Evolutionary conservation across 2,797 vertebrate genomes (phyloP), one percentile per base, ranked within the genome.

Genomic region (Acropternis orthonyx): DNA sequence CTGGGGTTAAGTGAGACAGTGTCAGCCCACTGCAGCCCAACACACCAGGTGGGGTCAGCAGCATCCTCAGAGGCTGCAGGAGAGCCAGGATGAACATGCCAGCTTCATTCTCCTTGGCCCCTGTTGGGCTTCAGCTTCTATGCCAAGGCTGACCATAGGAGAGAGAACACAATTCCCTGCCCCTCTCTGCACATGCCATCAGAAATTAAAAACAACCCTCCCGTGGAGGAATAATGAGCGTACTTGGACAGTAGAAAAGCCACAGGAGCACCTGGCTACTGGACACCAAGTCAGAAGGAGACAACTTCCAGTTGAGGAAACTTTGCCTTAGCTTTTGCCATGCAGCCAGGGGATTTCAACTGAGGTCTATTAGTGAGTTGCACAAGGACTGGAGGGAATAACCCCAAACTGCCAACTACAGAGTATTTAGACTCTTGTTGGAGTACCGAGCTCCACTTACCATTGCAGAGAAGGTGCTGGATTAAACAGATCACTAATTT

Each of bases 121-220:
- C 27, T 77, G n/a, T n/a, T 51, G 43, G n/a, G 30, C 72, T 91
- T 83, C 62, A 52, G 21, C 17, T 69, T 58, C 62, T 34, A 21
- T 30, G 46, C 22, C 66, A 86, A 73, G 18, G 36, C 20, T 90
- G n/a, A 62, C 14, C 58, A 56, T 7, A 14, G 22, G 2, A 17
- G 15, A 24, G 27, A 62, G 26, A 69, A 32, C 52, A 48, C 30
- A 85, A n/a, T 75, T 78, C 37, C 48, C 14, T 15, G 37, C 8
- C 9, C 7, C 12, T 32, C 0, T 22, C 18, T 41, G 26, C 51
- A 51, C 1, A 1, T 58, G 46, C 12, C 46, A 75, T 39, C 4
- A 11, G 34, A 65, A 72, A 32, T 22, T 26, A 52, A 10, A n/a
- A 59, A 83, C n/a, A 72, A n/a, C 9, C 28, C 15, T 88, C 22